Evolutionary conservation across 2,113 vertebrate species (phyloP).

Genomic region (Chaetodon auriga): DNA sequence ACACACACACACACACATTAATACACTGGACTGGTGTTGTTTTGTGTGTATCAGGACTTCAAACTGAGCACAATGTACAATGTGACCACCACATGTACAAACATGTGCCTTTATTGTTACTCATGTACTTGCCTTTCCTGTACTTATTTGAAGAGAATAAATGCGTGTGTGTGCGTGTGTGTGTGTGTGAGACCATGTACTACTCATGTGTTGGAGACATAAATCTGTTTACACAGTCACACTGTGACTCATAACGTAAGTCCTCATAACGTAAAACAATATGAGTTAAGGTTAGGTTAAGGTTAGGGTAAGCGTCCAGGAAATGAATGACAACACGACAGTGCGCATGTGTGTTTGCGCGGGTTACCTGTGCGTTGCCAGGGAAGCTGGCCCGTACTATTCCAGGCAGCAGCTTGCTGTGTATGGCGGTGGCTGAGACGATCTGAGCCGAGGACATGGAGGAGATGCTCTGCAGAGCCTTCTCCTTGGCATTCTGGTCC

Average conservation of each 20-base stretch:
- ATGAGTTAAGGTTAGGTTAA: too few species aligned
- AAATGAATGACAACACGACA: too few species aligned
- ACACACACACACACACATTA: constrained; percentile 30
- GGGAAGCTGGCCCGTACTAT: constrained; percentile 94
- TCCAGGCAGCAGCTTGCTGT: constrained; percentile 98
- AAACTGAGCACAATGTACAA: neutral
- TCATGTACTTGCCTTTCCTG: neutral
- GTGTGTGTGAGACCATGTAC: too few species aligned
- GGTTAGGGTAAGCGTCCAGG: too few species aligned
- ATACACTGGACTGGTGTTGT: neutral
- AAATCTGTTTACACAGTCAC: too few species aligned
- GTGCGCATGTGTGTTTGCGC: neutral
- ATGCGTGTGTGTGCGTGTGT: too few species aligned
- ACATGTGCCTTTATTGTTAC: neutral
- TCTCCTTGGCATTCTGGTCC: constrained; percentile 99
- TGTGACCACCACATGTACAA: neutral
- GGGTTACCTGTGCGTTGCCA: constrained; percentile 91
- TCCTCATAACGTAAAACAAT: too few species aligned
- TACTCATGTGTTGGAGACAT: too few species aligned
- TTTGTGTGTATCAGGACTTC: neutral
- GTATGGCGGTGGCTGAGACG: constrained; percentile 97
- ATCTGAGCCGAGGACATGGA: constrained; percentile 99
- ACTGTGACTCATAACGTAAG: too few species aligned
- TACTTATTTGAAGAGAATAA: neutral
- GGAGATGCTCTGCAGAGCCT: constrained; percentile 98